A percentile compares a stretch with the other conserved stretches of the same genome.
phyloP scores from a whole-genome alignment of 1,140 invertebrate genomes.

The Saccostrea glomerata region DNA sequence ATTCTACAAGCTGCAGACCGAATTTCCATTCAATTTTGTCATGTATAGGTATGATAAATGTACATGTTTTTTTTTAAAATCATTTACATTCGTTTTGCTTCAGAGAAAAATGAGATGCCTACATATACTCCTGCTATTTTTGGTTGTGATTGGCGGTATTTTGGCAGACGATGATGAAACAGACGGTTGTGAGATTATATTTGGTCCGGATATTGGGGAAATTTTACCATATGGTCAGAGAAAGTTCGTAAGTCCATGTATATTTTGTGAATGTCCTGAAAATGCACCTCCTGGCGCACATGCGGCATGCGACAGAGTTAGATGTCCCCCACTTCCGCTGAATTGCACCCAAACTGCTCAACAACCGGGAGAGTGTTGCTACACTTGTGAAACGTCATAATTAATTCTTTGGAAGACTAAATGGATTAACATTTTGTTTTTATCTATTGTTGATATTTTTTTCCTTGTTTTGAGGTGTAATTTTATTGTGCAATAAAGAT shows the following conservation, averaged over 20 bases:
- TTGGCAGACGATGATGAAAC: not conserved
- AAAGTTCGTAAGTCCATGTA: not conserved
- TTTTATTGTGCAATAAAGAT: too few species aligned
- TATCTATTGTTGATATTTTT: too few species aligned
- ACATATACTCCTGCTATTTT: not conserved
- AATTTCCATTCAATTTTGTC: too few species aligned
- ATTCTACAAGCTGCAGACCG: too few species aligned
- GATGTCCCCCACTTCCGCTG: not conserved
- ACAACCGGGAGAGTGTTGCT: not conserved
- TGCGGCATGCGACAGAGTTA: not conserved
- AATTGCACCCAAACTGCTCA: not conserved
- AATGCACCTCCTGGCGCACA: not conserved
- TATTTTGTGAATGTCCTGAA: slow-evolving; percentile 9
- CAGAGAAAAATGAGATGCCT: not conserved
- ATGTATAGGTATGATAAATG: too few species aligned
- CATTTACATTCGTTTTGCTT: too few species aligned
- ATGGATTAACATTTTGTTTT: too few species aligned
- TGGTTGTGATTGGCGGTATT: not conserved
- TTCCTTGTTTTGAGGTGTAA: too few species aligned
- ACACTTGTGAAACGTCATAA: not conserved
- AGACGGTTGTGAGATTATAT: not conserved
- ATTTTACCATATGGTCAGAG: not conserved
- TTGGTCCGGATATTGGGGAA: not conserved
- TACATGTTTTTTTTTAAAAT: too few species aligned
- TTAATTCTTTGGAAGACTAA: too few species aligned